Percentiles rank a stretch among this genome's conserved stretches.
These are phyloP conservation scores for Morpho achilles DNA, from an alignment of 2,888 invertebrate genomes.

Conservation along the genomic window DNA sequence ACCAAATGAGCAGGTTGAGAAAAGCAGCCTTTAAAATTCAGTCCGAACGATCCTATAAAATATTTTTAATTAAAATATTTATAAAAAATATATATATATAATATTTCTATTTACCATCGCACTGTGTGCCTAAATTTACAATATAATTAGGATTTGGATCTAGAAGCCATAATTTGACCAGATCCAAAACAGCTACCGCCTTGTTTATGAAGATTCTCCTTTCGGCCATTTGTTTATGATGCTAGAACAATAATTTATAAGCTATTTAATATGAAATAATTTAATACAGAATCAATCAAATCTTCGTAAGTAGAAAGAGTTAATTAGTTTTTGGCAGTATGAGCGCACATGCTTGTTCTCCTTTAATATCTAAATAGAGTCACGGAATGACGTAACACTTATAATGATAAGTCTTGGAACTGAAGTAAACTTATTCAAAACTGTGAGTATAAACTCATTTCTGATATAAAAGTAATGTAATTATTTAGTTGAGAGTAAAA, in stretches of 20 bases:
- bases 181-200: constrained; percentile 58
- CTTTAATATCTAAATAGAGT: too few species aligned
- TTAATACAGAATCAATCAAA: too few species aligned
- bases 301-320: too few species aligned
- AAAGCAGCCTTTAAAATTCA: constrained; percentile 72
- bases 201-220: constrained; percentile 41
- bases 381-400: too few species aligned
- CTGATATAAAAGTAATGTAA: background rate
- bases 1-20: constrained; percentile 76
- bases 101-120: constrained; percentile 61
- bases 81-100: background rate
- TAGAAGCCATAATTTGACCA: constrained; percentile 74
- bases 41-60: constrained; percentile 71
- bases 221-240: constrained; percentile 36
- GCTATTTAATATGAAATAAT: too few species aligned
- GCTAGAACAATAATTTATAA: constrained; percentile 16
- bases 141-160: constrained; percentile 54
- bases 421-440: too few species aligned
- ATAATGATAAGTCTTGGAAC: too few species aligned
- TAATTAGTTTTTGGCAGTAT: too few species aligned
- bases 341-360: too few species aligned
- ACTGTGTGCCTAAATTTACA: constrained; percentile 73
- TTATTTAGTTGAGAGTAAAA: background rate
- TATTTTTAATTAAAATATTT: background rate
- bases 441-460: background rate